Evolutionary conservation across 2,888 invertebrate species (phyloP).

Genomic region (Drosophila mayaguana): DNA sequence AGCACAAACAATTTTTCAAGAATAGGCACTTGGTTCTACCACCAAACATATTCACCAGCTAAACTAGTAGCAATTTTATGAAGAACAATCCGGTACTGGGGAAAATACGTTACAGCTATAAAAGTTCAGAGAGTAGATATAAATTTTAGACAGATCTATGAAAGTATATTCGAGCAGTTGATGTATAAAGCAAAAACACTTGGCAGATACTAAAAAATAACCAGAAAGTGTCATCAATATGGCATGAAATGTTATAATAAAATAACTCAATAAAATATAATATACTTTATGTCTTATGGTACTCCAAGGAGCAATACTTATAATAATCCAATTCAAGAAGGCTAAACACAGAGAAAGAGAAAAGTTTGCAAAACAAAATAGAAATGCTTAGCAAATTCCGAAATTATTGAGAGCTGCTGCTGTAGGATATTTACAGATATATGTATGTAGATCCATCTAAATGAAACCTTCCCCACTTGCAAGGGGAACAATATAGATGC

Average conservation of each 20-base stretch:
- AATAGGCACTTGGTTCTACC: not conserved
- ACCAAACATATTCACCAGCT: conserved; percentile 2
- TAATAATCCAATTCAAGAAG: too few relatives aligned
- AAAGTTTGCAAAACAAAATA: too few relatives aligned
- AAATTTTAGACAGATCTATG: not conserved
- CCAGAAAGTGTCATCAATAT: not conserved
- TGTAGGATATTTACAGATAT: too few relatives aligned
- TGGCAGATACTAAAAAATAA: not conserved
- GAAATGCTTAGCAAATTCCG: too few relatives aligned
- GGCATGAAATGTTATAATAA: not conserved
- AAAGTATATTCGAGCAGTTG: not conserved
- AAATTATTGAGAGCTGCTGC: too few relatives aligned
- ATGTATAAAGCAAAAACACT: not conserved
- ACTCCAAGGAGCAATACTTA: too few relatives aligned
- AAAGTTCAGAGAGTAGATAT: not conserved
- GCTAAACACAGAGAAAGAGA: too few relatives aligned
- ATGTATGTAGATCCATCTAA: too few relatives aligned
- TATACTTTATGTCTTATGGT: too few relatives aligned
- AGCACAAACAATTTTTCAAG: not conserved
- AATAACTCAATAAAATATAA: too few relatives aligned
- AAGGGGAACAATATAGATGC: not conserved
- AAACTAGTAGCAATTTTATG: not conserved
- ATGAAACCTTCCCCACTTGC: too few relatives aligned
- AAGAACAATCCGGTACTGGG: not conserved
- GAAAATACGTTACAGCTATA: not conserved